These are phyloP conservation scores for Periophthalmus modestus DNA, from an alignment of 2,113 vertebrate genomes.

Conservation along the genomic window DNA sequence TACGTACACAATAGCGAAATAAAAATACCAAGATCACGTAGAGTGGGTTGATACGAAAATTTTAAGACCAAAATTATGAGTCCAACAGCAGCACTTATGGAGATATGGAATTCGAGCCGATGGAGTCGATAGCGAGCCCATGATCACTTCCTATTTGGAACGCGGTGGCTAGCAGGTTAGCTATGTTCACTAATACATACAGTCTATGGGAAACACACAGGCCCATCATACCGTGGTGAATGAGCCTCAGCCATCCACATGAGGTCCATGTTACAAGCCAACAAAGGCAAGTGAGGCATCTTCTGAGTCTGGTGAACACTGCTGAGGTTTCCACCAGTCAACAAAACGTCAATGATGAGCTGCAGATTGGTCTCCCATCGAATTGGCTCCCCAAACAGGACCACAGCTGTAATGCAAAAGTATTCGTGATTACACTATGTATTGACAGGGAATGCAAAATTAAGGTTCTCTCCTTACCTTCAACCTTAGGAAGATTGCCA, in stretches of 20 bases:
- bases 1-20: too few relatives aligned
- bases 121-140: too few relatives aligned
- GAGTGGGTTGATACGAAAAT: too few relatives aligned
- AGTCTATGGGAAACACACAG: neutral
- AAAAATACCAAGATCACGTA: too few relatives aligned
- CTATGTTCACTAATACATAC: too few relatives aligned
- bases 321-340: constrained; percentile 85
- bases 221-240: constrained; percentile 79
- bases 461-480: constrained; percentile 73
- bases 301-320: constrained; percentile 67
- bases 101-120: too few relatives aligned
- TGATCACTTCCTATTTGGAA: too few relatives aligned
- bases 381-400: constrained; percentile 89
- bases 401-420: constrained; percentile 73
- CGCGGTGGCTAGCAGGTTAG: too few relatives aligned
- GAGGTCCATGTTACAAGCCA: constrained; percentile 93
- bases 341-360: constrained; percentile 84
- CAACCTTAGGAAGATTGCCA: constrained; percentile 82
- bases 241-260: constrained; percentile 93
- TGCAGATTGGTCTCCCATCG: constrained; percentile 93
- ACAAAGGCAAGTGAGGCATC: constrained; percentile 82
- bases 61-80: too few relatives aligned
- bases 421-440: neutral
- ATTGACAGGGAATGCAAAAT: neutral
- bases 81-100: too few relatives aligned